Base-by-base conservation (phyloP, 2,797 vertebrate genomes). In the Pygocentrus nattereri region DNA sequence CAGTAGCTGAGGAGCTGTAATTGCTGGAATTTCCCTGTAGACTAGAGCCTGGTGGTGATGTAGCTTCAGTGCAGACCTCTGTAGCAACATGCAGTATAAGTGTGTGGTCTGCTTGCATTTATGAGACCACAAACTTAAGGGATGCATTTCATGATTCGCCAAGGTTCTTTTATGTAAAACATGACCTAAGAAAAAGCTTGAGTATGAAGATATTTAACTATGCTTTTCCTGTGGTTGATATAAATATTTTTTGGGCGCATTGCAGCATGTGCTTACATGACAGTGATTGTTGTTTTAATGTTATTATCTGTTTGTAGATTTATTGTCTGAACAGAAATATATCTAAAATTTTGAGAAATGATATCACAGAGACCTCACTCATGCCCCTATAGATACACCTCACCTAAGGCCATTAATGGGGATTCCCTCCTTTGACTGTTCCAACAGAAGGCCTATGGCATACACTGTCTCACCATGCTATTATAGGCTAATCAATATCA, bases 371-470 rank as follows among this genome's bases (percentile, higher is more conserved):
- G 38, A 8, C 38, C 56, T 50, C 58, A 67, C 13, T 30, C 47
- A 54, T n/a, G 47, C 70, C 31, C 47, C 16, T 50, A 59, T 49
- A 65, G n/a, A 58, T 31, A 67, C 79, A 56, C 49, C 23, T 34
- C 64, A 54, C 47, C 7, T 27, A 59, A 27, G 56, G 49, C 30
- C 73, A 54, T 68, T 31, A 19, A 56, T 72, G 72, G 76, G 67
- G 76, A 74, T 78, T 79, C 62, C 76, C 77, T 80, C 23, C 18
- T 69, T 50, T 49, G 74, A 44, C 41, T 27, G 52, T 75, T 56
- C 30, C 19, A 41, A 8, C 50, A 74, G 70, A 80, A 65, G 65
- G 64, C 34, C 62, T 31, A 23, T 62, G 58, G 62, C 34, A 1
- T 75, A 67, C 38, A 68, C 19, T 74, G 21, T 47, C 49, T 81